Conservation (phyloP, 2,888 invertebrate genomes). For the Flabesymbios commensalis region DNA sequence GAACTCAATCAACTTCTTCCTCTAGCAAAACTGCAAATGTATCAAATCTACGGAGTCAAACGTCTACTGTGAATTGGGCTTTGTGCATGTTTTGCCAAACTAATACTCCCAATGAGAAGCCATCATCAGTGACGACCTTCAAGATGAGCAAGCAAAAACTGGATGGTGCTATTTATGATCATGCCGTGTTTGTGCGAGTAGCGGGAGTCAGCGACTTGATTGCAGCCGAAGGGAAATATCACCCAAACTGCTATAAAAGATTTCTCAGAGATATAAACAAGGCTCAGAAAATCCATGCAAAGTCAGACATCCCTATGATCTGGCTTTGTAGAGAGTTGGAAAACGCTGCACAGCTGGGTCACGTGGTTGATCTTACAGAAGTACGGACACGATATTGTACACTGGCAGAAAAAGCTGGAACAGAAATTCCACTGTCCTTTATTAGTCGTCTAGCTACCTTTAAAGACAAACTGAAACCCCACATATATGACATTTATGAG, state of each 20-base stretch:
- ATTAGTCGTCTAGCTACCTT: constrained; percentile 3
- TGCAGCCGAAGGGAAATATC: constrained; percentile 5
- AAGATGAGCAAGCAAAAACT: too few species aligned
- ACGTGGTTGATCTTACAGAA: constrained; percentile 1
- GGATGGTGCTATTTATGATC: neutral
- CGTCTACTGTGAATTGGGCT: too few species aligned
- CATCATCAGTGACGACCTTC: too few species aligned
- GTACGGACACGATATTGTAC: constrained; percentile 4
- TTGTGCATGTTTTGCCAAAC: too few species aligned
- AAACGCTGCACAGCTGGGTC: neutral
- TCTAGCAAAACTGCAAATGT: too few species aligned
- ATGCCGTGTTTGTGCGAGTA: neutral
- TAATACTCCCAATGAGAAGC: too few species aligned
- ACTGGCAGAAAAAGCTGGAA: constrained; percentile 1
- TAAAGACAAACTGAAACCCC: constrained; percentile 1
- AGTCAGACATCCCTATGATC: neutral
- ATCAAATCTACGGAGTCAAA: too few species aligned
- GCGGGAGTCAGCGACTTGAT: neutral
- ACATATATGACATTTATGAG: neutral
- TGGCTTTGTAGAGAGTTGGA: neutral
- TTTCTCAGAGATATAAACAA: neutral
- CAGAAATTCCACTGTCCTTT: constrained; percentile 1
- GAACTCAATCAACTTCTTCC: too few species aligned
- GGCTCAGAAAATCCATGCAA: neutral
- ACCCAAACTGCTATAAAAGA: neutral